Base-by-base conservation (phyloP, 2,888 invertebrate genomes). In the Liopterus haemorrhoidalis region DNA sequence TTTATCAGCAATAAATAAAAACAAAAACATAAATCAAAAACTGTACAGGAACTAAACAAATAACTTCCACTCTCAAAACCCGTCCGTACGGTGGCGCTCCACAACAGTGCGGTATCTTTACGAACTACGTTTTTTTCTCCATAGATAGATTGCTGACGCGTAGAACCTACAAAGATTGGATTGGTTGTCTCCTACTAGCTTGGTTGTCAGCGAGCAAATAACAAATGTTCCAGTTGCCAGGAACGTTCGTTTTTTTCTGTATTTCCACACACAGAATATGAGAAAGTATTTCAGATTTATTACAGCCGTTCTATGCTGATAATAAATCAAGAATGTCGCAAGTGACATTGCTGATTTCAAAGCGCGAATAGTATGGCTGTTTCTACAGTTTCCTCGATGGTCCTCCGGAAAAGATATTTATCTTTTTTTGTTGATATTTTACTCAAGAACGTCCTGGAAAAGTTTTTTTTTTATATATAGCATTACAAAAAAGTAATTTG, bases 231-330 rank as follows among this genome's bases (percentile, higher is more conserved):
- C n/a, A n/a, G 25, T 6, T 15, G 38, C 33, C 20, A n/a, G n/a
- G n/a, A n/a, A n/a, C n/a, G n/a, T n/a, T n/a, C n/a, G n/a, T n/a
- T n/a, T n/a, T n/a, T n/a, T n/a, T n/a, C n/a, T n/a, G n/a, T n/a
- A n/a, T n/a, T n/a, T n/a, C n/a, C n/a, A n/a, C n/a, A 46, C 47
- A 51, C 33, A 48, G 49, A 56, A 58, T 58, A 57, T 55, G 55
- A 54, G 56, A 56, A 57, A 57, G 57, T 56, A 56, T 57, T 52
- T 51, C 49, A 54, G 57, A 58, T 58, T 59, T 58, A 59, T 59
- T 54, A 52, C 52, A 42, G 42, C 35, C 43, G 37, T 49, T 37
- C 49, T 48, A 49, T 49, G 43, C 41, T 33, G 49, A 47, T 49
- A 50, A 55, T 56, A 57, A 56, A 56, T 56, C 57, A 57, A 43